Conservation (phyloP, 2,888 invertebrate genomes). For the Uropetala carovei region DNA sequence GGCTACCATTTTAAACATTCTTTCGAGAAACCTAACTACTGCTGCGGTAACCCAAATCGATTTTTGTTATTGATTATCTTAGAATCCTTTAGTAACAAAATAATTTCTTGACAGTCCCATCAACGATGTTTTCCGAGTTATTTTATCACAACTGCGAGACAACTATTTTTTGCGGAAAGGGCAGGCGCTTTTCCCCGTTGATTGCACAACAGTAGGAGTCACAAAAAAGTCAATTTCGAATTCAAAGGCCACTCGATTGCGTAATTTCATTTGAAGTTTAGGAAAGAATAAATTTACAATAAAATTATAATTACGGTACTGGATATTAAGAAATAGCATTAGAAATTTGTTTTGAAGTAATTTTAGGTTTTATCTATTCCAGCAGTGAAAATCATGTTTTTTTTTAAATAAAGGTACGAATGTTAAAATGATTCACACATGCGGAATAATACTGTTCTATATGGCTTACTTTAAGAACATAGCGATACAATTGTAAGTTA, state of each 20-base stretch:
- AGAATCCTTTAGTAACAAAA: not conserved
- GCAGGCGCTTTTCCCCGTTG: not conserved
- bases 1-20: not conserved
- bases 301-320: no score
- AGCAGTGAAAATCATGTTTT: no score
- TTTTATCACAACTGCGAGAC: not conserved
- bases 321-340: no score
- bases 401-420: no score
- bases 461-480: no score
- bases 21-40: not conserved
- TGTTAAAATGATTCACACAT: no score
- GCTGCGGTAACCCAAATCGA: not conserved
- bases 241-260: not conserved
- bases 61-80: not conserved
- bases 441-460: no score
- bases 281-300: not conserved
- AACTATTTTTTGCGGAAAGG: conserved; percentile 11
- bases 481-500: no score
- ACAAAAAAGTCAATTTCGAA: not conserved
- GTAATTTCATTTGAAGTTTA: not conserved
- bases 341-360: no score
- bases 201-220: not conserved
- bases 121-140: not conserved
- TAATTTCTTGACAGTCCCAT: not conserved
- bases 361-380: no score